Evolutionary conservation across 2,113 vertebrate genomes (phyloP), one percentile per base, ranked within the genome.

Genomic region (Recurvirostra avosetta): DNA sequence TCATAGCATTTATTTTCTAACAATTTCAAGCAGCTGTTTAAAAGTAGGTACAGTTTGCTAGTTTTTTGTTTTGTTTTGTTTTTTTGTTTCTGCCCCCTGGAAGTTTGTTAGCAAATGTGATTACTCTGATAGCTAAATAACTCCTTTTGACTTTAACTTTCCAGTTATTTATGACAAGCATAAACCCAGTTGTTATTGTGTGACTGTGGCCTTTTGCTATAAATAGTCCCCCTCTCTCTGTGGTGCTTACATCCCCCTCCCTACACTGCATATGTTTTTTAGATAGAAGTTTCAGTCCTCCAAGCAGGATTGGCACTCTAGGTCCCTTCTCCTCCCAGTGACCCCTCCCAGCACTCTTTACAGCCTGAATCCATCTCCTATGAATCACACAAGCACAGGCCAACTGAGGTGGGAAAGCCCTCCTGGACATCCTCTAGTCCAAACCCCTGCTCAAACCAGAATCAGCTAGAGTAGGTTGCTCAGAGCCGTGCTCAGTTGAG

Each of bases 121-220:
- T 94, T 84, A n/a, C 32, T 90, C 9, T 58, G 55, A 77, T 50
- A 12, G 47, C 59, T 71, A 73, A 88, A 66, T 86, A 80, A 95
- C 30, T 36, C 12, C 30, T 86, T 89, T 49, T 84, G 12, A 80
- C 63, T 91, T 94, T 38, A 83, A 49, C 68, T 91, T 91, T 56
- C 43, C n/a, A 71, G 67, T 74, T 84, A 88, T 66, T 81, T 92
- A 91, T 87, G 84, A 27, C 50, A 96, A 88, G 20, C 45, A 58
- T 53, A 86, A 91, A 62, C 34, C 30, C 34, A 22, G 45, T 17
- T 94, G 49, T 88, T 76, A 76, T 9, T 66, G 20, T 77, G 32
- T 34, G 36, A 59, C 27, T 45, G 7, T 18, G 36, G 36, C 76
- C 59, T 81, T 86, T 70, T 77, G n/a, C 59, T 74, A 66, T 66